These are phyloP conservation scores for Ancistrus triradiatus DNA, from an alignment of 2,113 vertebrate species.

Conservation along the genomic window DNA sequence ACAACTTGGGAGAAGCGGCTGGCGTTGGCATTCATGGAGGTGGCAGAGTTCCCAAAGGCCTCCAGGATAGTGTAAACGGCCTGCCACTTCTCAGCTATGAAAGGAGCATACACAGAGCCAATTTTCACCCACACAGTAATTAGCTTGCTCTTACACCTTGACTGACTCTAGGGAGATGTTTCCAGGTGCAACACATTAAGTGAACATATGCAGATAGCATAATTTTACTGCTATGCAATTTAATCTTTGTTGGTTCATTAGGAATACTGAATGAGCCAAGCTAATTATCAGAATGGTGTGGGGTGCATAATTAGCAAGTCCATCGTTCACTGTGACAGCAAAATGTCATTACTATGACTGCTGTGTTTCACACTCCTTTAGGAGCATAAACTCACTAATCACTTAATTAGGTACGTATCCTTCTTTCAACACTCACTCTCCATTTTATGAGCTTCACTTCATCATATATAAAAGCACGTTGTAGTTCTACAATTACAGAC, in stretches of 20 bases:
- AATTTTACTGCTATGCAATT: slow-evolving; percentile 25
- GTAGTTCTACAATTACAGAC: too few species aligned
- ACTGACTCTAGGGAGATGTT: neutral
- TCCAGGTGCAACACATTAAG: slow-evolving; percentile 4
- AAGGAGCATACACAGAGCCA: neutral
- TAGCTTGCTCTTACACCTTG: neutral
- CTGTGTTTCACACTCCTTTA: too few species aligned
- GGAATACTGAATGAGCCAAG: slow-evolving; percentile 40
- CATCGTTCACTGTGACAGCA: too few species aligned
- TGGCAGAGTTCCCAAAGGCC: slow-evolving; percentile 90
- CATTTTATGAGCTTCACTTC: too few species aligned
- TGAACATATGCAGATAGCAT: slow-evolving; percentile 42
- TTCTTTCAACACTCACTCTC: too few species aligned
- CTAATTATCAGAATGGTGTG: too few species aligned
- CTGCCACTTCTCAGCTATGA: slow-evolving; percentile 92
- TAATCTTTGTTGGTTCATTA: slow-evolving; percentile 38
- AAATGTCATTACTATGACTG: too few species aligned
- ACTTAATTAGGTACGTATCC: too few species aligned
- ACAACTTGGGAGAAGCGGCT: slow-evolving; percentile 94
- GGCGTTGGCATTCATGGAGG: slow-evolving; percentile 84
- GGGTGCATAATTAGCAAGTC: too few species aligned
- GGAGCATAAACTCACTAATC: too few species aligned
- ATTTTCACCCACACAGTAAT: slow-evolving; percentile 14
- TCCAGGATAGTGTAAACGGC: slow-evolving; percentile 92
- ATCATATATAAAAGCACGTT: too few species aligned